phyloP scores from a whole-genome alignment of 1,140 invertebrate species.

The Lordiphosa stackelbergi region DNA sequence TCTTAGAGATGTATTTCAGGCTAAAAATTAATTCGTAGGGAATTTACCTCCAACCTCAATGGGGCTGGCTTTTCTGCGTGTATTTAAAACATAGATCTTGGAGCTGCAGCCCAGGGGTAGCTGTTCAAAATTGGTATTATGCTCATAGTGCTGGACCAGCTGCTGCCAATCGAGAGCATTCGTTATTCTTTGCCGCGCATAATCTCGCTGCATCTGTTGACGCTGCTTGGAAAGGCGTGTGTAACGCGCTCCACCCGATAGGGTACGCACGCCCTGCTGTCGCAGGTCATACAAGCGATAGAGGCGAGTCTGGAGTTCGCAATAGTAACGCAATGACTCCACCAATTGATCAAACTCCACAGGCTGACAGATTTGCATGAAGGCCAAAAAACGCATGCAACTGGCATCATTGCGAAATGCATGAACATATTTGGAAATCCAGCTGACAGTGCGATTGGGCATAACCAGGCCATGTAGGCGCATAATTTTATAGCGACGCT shows the following conservation, averaged over 20 bases:
- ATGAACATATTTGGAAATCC: slow-evolving; percentile 76
- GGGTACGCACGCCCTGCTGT: slow-evolving; percentile 83
- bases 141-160: slow-evolving; percentile 61
- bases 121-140: slow-evolving; percentile 30
- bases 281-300: slow-evolving; percentile 83
- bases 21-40: too few relatives aligned
- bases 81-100: slow-evolving; percentile 58
- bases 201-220: slow-evolving; percentile 77
- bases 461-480: slow-evolving; percentile 88
- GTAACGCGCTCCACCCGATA: slow-evolving; percentile 83
- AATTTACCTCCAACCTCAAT: slow-evolving; percentile 80
- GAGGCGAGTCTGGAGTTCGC: slow-evolving; percentile 84
- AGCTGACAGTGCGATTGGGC: slow-evolving; percentile 81
- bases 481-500: slow-evolving; percentile 85
- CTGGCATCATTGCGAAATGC: slow-evolving; percentile 53
- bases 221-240: slow-evolving; percentile 82
- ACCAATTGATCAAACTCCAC: slow-evolving; percentile 87
- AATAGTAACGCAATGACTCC: slow-evolving; percentile 85
- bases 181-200: slow-evolving; percentile 64
- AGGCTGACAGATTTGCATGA: slow-evolving; percentile 86
- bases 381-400: slow-evolving; percentile 83
- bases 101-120: slow-evolving; percentile 36
- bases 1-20: too few relatives aligned
- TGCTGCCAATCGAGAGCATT: slow-evolving; percentile 77
- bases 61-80: slow-evolving; percentile 77